Conservation (phyloP, 2,888 invertebrate genomes). For the Neuroscelio doddi region DNA sequence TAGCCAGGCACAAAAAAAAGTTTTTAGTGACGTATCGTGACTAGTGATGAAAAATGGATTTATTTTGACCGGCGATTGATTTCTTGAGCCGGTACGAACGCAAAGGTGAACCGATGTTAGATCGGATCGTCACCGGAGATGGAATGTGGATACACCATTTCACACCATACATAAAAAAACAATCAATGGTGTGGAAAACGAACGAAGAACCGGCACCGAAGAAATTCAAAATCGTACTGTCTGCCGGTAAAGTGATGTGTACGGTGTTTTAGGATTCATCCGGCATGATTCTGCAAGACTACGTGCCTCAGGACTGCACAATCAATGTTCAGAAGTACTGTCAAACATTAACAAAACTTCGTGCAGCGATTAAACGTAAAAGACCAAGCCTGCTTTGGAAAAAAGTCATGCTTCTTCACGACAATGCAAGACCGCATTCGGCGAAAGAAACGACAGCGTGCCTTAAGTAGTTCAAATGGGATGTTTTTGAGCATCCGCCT, state of each 20-base stretch:
- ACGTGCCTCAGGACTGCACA: background rate
- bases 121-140: no score
- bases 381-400: background rate
- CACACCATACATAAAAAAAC: no score
- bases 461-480: background rate
- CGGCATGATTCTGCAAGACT: background rate
- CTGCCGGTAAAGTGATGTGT: conserved; percentile 1
- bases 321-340: background rate
- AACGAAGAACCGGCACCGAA: background rate
- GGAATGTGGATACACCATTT: no score
- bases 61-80: no score
- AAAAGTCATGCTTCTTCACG: background rate
- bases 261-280: background rate
- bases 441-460: background rate
- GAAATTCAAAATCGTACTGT: background rate
- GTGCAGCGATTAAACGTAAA: background rate
- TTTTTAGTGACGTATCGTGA: no score
- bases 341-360: background rate
- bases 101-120: no score
- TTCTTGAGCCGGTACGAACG: no score
- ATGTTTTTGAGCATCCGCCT: conserved; percentile 1
- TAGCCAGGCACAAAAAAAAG: no score
- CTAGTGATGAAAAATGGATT: no score
- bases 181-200: background rate
- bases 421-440: background rate